Evolutionary conservation across 2,888 invertebrate genomes (phyloP).

Genomic region (Chrysomela aeneicollis): DNA sequence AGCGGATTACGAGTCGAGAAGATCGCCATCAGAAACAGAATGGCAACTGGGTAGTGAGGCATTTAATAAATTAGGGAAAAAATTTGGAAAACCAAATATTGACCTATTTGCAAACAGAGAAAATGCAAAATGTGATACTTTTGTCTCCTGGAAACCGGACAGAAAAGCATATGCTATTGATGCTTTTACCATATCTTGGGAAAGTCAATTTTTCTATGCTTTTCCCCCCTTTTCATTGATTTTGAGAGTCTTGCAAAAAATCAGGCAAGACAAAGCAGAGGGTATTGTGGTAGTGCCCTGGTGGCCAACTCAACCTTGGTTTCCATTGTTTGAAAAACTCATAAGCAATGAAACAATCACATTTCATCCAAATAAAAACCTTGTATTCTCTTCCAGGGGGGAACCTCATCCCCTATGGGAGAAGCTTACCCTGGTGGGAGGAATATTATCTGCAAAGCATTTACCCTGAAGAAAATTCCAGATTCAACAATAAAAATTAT

Average conservation of each 20-base stretch:
- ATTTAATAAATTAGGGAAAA: constrained; percentile 9
- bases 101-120: constrained; percentile 44
- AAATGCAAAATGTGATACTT: constrained; percentile 45
- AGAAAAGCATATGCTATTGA: constrained; percentile 40
- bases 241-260: too few species aligned
- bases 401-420: constrained; percentile 7
- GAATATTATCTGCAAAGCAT: constrained; percentile 13
- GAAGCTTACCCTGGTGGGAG: constrained; percentile 8
- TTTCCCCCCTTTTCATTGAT: constrained; percentile 48
- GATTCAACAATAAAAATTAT: not conserved
- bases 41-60: constrained; percentile 6
- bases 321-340: constrained; percentile 29
- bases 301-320: constrained; percentile 47
- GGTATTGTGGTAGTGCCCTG: too few species aligned
- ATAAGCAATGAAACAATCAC: not conserved
- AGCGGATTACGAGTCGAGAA: constrained; percentile 43
- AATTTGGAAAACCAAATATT: constrained; percentile 37
- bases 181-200: constrained; percentile 43
- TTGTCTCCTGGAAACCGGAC: constrained; percentile 43
- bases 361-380: too few species aligned
- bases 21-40: constrained; percentile 27
- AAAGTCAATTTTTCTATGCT: constrained; percentile 41
- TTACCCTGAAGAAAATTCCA: not conserved
- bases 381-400: too few species aligned
- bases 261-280: constrained; percentile 43